Evolutionary conservation across 2,888 invertebrate genomes (phyloP), one percentile per base, ranked within the genome.

Genomic region (Lasioglossum morio): DNA sequence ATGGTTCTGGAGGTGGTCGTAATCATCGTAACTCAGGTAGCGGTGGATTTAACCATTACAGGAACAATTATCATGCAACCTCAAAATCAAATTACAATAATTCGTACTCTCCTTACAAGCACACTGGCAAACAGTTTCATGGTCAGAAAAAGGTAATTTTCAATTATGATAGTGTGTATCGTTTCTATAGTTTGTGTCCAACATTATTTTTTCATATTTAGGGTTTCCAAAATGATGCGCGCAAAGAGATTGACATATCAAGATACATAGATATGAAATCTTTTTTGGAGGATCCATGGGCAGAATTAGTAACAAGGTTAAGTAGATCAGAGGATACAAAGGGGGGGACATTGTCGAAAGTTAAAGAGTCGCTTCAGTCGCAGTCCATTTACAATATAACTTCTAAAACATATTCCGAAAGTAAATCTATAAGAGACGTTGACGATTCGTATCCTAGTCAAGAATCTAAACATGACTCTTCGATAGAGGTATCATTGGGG

Each of bases 211-310:
- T 77, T 43, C 76, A 80, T 10, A 79, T 90, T 80, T n/a, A 94
- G 94, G 87, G 76, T 74, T 89, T 82, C 63, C 89, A 89, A 27
- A 88, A 82, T n/a, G 82, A 84, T 78, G 60, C 63, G 2, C 87
- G 84, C 7, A 88, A 79, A 74, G 85, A 88, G 12, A 8, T 86
- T 27, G 84, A 93, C 69, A 91, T 94, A 89, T 91, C 92, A 4
- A 77, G 72, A 7, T 94, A 93, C 63, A 40, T 94, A 72, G 89
- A 94, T 87, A 79, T 92, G 12, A 81, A 81, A 79, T 92, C 92
- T 14, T 91, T 92, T 46, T 88, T 94, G 40, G 94, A 94, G 79
- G 94, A 94, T 88, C 94, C 94, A 7, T 94, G 94, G 94, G 87
- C 88, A n/a, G 88, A 92, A 63, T 89, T 94, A 78, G 74, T 81